Conservation (phyloP, 2,797 vertebrate genomes). For the Cheirogaleus major region DNA sequence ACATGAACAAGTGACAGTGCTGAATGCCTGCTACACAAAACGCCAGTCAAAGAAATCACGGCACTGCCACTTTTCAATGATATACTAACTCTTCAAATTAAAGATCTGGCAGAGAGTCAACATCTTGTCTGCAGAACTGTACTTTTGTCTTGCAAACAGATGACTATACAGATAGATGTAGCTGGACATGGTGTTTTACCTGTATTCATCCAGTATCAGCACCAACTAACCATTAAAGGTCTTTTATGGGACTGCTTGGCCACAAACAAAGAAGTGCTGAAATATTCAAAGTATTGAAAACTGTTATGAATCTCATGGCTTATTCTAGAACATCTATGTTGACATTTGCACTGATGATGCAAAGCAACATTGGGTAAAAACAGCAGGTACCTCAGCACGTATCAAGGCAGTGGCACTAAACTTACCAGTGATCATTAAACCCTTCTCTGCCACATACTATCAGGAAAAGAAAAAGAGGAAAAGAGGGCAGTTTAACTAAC, state of each 20-base stretch:
- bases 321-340: background rate
- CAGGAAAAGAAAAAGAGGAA: background rate
- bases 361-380: background rate
- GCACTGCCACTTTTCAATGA: background rate
- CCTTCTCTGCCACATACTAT: background rate
- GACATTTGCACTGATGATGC: fast-evolving
- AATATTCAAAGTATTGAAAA: background rate
- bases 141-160: background rate
- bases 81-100: background rate
- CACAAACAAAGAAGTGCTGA: background rate
- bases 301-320: background rate
- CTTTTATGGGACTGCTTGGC: background rate
- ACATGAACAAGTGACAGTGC: fast-evolving
- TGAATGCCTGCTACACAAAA: too few relatives aligned
- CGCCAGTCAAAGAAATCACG: background rate
- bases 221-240: background rate
- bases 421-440: too few relatives aligned
- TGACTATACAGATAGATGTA: background rate
- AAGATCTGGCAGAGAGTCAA: background rate
- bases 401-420: background rate
- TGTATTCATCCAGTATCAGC: background rate
- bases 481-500: background rate
- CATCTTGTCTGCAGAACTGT: background rate
- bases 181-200: background rate
- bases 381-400: background rate